Base-by-base conservation (phyloP, 2,113 vertebrate species). In the Garra rufa region DNA sequence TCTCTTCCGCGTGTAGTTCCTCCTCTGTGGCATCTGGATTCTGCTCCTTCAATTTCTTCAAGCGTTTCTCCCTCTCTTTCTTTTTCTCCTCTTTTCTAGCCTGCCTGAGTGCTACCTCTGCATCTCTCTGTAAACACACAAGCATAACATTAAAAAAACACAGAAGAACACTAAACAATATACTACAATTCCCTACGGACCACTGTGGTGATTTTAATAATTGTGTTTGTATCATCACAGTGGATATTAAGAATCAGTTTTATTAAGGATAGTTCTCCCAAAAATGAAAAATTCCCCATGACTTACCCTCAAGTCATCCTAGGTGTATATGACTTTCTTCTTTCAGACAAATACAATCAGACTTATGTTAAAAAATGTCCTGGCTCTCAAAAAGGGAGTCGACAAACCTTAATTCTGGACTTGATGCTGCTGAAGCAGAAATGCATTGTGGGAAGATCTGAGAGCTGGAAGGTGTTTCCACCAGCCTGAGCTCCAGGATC, bases 391-490 rank as follows among this genome's bases (percentile, higher is more conserved):
- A n/a, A n/a, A n/a, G n/a, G n/a, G n/a, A n/a, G n/a, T n/a, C n/a
- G n/a, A n/a, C n/a, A n/a, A n/a, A 99, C 97, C 97, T 96, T 91
- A 75, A 99, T 95, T 86, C 61, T 92, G 34, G 97, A 97, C 89
- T 96, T 98, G 93, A 99, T 94, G 90, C 97, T 98, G 81, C 74
- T 91, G 91, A 99, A 99, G 89, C 90, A 92, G 92, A 99, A 99
- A 88, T 83, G 92, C n/a, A 93, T 92, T 0, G 84, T 89, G 0
- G 88, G 75, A 57, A 97, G 86, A 19, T 92, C 91, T 43, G 90
- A 89, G 65, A 99, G 94, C 57, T 94, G 91, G 83, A 95, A 99
- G 79, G 95, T 95, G 86, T 90, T 84, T 0, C 3, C 65, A 2
- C 86, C 30, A 11, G 82, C 90, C 0, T 91, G 83, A 43, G 89